phyloP scores from a whole-genome alignment of 2,797 vertebrate genomes.

The Chrosomus eos region DNA sequence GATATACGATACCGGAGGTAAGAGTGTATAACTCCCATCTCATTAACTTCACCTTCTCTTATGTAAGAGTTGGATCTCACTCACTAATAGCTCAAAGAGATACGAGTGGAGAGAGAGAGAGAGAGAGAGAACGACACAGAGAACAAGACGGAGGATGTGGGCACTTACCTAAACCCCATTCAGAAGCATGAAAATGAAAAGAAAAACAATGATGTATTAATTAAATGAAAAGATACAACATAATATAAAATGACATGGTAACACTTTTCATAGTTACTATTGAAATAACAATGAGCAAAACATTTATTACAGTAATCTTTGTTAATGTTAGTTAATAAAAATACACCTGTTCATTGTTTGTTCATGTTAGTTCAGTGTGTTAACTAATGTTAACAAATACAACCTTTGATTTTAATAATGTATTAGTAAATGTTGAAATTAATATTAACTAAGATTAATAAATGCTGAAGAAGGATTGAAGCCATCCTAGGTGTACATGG shows the following conservation, averaged over 20 bases:
- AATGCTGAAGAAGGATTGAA: too few species aligned
- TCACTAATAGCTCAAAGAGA: slow-evolving; percentile 31
- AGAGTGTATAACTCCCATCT: slow-evolving; percentile 41
- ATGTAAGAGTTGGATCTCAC: slow-evolving; percentile 41
- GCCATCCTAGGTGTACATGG: too few species aligned
- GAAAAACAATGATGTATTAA: background rate
- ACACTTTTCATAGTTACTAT: too few species aligned
- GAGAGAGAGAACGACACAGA: background rate
- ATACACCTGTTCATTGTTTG: too few species aligned
- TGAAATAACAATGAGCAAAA: too few species aligned
- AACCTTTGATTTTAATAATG: too few species aligned
- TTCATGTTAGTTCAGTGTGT: too few species aligned
- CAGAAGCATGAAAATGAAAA: background rate
- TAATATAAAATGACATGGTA: background rate
- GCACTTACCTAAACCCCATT: slow-evolving; percentile 10
- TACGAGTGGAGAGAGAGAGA: background rate
- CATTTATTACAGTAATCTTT: too few species aligned
- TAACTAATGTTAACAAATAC: too few species aligned
- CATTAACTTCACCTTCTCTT: slow-evolving; percentile 46
- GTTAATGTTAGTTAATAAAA: too few species aligned
- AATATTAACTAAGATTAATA: too few species aligned
- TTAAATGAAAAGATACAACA: background rate
- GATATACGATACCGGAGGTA: slow-evolving; percentile 37
- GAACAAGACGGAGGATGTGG: background rate
- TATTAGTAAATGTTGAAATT: too few species aligned